A percentile compares a stretch with the other conserved stretches of the same genome.
Conservation (phyloP, 2,113 vertebrate species). For the Miniopterus natalensis region DNA sequence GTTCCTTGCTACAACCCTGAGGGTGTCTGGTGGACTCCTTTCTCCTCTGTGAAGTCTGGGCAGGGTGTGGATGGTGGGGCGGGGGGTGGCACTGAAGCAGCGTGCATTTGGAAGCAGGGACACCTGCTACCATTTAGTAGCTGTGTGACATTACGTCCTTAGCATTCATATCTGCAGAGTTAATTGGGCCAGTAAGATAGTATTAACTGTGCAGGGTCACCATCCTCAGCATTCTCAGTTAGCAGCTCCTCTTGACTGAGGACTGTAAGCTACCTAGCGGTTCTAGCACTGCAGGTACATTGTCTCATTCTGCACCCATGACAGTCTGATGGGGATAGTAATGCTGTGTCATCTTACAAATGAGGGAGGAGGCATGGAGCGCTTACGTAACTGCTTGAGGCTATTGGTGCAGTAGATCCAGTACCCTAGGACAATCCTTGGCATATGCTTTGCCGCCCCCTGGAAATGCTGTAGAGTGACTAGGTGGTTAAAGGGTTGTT, state of each 20-base stretch:
- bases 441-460: neutral
- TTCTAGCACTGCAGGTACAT: neutral
- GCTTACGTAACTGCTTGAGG: neutral
- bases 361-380: neutral
- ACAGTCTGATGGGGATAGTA: neutral
- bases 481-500: neutral
- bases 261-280: neutral
- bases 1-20: neutral
- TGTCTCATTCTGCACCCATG: fast-evolving
- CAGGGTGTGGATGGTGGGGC: neutral
- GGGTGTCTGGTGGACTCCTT: neutral
- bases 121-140: neutral
- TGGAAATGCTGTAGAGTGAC: neutral
- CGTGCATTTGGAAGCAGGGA: neutral
- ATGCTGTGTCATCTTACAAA: neutral
- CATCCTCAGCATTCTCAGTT: neutral
- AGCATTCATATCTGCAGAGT: neutral
- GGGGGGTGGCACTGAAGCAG: neutral
- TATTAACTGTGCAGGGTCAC: fast-evolving
- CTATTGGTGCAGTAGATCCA: neutral
- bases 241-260: neutral
- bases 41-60: neutral
- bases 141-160: neutral
- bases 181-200: neutral
- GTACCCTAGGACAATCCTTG: neutral